These are phyloP conservation scores for Catocala sponsa DNA, from an alignment of 2,888 invertebrate species.

Conservation along the genomic window DNA sequence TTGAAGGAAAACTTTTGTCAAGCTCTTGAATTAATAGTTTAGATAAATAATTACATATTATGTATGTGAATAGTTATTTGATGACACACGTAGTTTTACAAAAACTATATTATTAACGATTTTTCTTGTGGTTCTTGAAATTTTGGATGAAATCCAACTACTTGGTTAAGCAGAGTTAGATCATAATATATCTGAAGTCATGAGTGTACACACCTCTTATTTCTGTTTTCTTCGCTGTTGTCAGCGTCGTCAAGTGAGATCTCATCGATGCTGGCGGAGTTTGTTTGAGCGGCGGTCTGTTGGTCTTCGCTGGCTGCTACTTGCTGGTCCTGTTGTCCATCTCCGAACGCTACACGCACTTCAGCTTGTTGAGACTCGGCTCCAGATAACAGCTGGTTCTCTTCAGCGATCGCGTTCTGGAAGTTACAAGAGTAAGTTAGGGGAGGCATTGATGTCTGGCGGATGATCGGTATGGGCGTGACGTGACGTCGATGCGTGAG, in stretches of 20 bases:
- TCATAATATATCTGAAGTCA: too few species aligned
- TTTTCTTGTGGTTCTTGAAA: too few species aligned
- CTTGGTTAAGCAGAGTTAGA: too few species aligned
- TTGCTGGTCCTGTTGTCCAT: constrained; percentile 59
- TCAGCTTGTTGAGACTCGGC: constrained; percentile 90
- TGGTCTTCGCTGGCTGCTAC: constrained; percentile 72
- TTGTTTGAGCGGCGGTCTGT: constrained; percentile 88
- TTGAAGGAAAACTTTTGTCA: too few species aligned
- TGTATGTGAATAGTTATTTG: too few species aligned
- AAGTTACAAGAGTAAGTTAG: constrained; percentile 43
- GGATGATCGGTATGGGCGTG: constrained; percentile 47
- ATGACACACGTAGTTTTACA: too few species aligned
- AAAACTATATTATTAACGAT: too few species aligned
- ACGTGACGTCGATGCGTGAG: constrained; percentile 46
- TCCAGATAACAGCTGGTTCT: constrained; percentile 83
- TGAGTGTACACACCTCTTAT: constrained; percentile 88
- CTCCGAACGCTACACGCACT: constrained; percentile 89
- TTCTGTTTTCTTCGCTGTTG: constrained; percentile 92
- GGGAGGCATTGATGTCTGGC: constrained; percentile 10
- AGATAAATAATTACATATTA: too few species aligned
- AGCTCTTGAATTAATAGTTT: too few species aligned
- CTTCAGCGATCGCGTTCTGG: constrained; percentile 79
- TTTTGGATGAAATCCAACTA: too few species aligned
- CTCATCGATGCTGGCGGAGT: constrained; percentile 90
- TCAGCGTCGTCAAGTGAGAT: constrained; percentile 91